Evolutionary conservation across 2,797 vertebrate species (phyloP).

Genomic region (Clarias laeviceps): DNA sequence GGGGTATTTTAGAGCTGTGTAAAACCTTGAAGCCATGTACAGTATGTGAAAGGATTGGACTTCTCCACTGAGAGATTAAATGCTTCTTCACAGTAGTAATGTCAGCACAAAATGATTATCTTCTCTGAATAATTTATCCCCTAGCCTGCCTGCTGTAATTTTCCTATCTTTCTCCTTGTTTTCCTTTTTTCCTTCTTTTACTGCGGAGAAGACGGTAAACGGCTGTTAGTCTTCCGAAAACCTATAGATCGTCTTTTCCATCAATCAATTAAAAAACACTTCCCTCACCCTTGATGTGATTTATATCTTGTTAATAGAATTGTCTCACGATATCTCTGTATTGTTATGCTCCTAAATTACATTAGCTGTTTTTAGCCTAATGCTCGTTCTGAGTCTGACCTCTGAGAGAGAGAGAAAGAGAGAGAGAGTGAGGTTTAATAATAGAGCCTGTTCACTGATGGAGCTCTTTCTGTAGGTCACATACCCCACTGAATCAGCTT

Average conservation of each 20-base stretch:
- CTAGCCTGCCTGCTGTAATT: slow-evolving; percentile 78
- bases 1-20: neutral
- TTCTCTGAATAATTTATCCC: slow-evolving; percentile 98
- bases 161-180: slow-evolving; percentile 80
- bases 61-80: slow-evolving; percentile 87
- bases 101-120: slow-evolving; percentile 98
- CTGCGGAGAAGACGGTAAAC: slow-evolving; percentile 86
- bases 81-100: slow-evolving; percentile 98
- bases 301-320: slow-evolving; percentile 99
- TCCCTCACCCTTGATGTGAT: slow-evolving; percentile 99
- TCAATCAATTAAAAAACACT: slow-evolving; percentile 99
- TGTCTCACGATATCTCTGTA: slow-evolving; percentile 98
- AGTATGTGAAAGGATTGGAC: slow-evolving; percentile 71
- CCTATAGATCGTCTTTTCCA: slow-evolving; percentile 90
- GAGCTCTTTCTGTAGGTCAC: slow-evolving; percentile 83
- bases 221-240: slow-evolving; percentile 90
- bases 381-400: slow-evolving; percentile 92
- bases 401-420: slow-evolving; percentile 69
- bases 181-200: slow-evolving; percentile 82
- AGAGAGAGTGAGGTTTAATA: slow-evolving; percentile 70
- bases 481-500: slow-evolving; percentile 60
- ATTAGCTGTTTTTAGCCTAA: slow-evolving; percentile 94
- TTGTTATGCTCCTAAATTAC: slow-evolving; percentile 97
- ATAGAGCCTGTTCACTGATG: slow-evolving; percentile 71
- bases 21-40: slow-evolving; percentile 73